Percentiles rank a stretch among this genome's conserved stretches.
Evolutionary conservation across 2,888 invertebrate genomes (phyloP).

Genomic region (Oxyteleia sp.): DNA sequence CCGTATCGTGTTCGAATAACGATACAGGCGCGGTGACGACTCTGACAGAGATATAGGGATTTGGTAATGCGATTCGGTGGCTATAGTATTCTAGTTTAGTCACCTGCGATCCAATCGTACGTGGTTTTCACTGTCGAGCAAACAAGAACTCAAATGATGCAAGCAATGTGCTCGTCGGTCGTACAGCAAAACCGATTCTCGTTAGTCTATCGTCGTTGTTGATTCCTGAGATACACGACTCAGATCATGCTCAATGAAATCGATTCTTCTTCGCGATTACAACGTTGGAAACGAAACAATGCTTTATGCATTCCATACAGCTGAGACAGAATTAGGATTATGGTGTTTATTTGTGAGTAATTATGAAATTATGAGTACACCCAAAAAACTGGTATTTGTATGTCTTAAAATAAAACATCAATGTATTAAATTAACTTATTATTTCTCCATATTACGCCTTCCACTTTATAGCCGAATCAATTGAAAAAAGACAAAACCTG

Average conservation of each 20-base stretch:
- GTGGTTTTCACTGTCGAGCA: slow-evolving; percentile 62
- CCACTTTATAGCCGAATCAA: too few relatives aligned
- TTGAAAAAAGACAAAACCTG: too few relatives aligned
- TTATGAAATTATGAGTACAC: too few relatives aligned
- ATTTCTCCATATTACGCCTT: too few relatives aligned
- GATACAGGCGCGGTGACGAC: slow-evolving; percentile 28
- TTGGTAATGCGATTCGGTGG: slow-evolving; percentile 50
- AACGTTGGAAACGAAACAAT: slow-evolving; percentile 39
- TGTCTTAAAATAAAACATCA: too few relatives aligned
- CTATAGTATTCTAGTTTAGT: slow-evolving; percentile 58
- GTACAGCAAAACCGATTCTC: slow-evolving; percentile 54
- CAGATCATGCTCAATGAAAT: slow-evolving; percentile 55
- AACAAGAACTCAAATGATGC: slow-evolving; percentile 61
- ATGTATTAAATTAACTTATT: too few relatives aligned
- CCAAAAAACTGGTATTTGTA: too few relatives aligned
- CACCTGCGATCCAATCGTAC: slow-evolving; percentile 56
- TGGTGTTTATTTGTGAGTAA: too few relatives aligned
- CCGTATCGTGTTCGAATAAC: slow-evolving; percentile 26
- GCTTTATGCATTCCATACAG: slow-evolving; percentile 15
- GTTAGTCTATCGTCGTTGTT: slow-evolving; percentile 55
- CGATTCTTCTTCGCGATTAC: slow-evolving; percentile 48
- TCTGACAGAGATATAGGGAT: slow-evolving; percentile 49
- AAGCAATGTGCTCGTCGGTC: slow-evolving; percentile 53
- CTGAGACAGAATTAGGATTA: too few relatives aligned
- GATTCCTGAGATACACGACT: slow-evolving; percentile 54